These are phyloP conservation scores for Empis livida DNA, from an alignment of 2,888 invertebrate species.

Conservation along the genomic window DNA sequence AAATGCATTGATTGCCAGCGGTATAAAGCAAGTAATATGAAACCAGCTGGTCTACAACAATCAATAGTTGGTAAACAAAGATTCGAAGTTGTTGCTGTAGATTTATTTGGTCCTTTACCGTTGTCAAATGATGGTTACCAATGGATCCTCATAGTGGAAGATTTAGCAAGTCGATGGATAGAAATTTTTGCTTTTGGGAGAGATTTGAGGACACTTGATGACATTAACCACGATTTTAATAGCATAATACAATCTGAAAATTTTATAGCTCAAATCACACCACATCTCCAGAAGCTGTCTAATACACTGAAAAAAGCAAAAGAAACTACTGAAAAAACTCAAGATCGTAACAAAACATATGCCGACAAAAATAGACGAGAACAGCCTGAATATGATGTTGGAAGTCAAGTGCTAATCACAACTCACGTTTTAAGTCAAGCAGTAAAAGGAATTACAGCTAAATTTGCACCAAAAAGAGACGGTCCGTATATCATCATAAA, in stretches of 20 bases:
- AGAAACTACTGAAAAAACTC: slow-evolving; percentile 12
- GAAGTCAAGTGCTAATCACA: slow-evolving; percentile 16
- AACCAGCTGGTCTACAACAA: slow-evolving; percentile 14
- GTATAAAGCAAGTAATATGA: slow-evolving; percentile 11
- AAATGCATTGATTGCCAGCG: slow-evolving; percentile 12
- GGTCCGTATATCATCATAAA: slow-evolving; percentile 20
- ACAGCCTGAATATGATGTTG: slow-evolving; percentile 13
- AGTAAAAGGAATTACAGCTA: slow-evolving; percentile 13
- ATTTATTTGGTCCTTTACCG: slow-evolving; percentile 13
- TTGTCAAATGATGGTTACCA: slow-evolving; percentile 7
- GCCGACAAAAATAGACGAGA: slow-evolving; percentile 12
- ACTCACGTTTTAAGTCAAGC: slow-evolving; percentile 17
- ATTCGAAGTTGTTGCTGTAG: slow-evolving; percentile 13
- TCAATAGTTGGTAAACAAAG: slow-evolving; percentile 10
- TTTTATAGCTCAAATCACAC: slow-evolving; percentile 12
- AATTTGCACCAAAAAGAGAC: slow-evolving; percentile 21
- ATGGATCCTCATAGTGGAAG: slow-evolving; percentile 20
- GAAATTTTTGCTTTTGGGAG: slow-evolving; percentile 25
- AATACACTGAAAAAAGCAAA: slow-evolving; percentile 7
- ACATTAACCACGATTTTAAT: slow-evolving; percentile 18
- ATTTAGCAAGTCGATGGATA: slow-evolving; percentile 16
- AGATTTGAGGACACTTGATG: slow-evolving; percentile 24
- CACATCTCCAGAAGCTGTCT: slow-evolving; percentile 6
- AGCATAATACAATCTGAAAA: slow-evolving; percentile 17
- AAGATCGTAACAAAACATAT: slow-evolving; percentile 13